Percentiles rank a stretch among this genome's conserved stretches.
These are phyloP conservation scores for Notolepis coatsorum DNA, from an alignment of 2,797 vertebrate genomes.

Conservation along the genomic window DNA sequence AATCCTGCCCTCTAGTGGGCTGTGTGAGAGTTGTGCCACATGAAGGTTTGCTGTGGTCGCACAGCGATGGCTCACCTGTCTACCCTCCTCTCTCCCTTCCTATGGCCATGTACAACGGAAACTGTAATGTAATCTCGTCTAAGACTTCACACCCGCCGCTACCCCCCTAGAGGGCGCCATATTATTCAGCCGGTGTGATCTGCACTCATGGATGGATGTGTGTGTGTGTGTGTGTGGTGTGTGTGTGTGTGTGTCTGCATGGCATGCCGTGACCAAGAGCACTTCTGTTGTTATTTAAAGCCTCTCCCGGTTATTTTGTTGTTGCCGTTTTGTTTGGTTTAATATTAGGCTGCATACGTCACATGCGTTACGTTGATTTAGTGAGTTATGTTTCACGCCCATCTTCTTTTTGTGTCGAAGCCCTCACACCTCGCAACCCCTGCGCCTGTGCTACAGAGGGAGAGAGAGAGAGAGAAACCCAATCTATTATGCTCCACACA, in stretches of 20 bases:
- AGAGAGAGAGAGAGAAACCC: constrained; percentile 21
- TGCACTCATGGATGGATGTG: constrained; percentile 65
- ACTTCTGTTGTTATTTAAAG: constrained; percentile 31
- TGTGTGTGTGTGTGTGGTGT: constrained; percentile 14
- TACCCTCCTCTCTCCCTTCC: constrained; percentile 14
- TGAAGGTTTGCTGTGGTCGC: constrained; percentile 25
- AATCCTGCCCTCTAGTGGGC: constrained; percentile 18
- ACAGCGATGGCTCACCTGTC: constrained; percentile 41
- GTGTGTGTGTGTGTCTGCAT: constrained; percentile 57
- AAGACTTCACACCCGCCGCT: constrained; percentile 51
- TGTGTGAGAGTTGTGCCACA: constrained; percentile 5
- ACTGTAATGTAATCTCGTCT: constrained; percentile 37
- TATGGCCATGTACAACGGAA: constrained; percentile 31
- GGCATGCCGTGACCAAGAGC: constrained; percentile 50
- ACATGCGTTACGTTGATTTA: constrained; percentile 39
- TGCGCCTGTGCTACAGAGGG: constrained; percentile 13
- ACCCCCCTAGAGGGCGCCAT: constrained; percentile 69
- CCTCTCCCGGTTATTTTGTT: constrained; percentile 35
- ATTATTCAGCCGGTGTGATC: constrained; percentile 58
- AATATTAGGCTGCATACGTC: constrained; percentile 69
- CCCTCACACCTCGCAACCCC: constrained; percentile 34
- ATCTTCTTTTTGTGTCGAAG: constrained; percentile 22
- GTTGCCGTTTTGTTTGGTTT: constrained; percentile 20
- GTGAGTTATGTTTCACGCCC: constrained; percentile 33
- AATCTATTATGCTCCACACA: constrained; percentile 30